Conservation (phyloP, 2,888 invertebrate genomes). For the Acleris literana region DNA sequence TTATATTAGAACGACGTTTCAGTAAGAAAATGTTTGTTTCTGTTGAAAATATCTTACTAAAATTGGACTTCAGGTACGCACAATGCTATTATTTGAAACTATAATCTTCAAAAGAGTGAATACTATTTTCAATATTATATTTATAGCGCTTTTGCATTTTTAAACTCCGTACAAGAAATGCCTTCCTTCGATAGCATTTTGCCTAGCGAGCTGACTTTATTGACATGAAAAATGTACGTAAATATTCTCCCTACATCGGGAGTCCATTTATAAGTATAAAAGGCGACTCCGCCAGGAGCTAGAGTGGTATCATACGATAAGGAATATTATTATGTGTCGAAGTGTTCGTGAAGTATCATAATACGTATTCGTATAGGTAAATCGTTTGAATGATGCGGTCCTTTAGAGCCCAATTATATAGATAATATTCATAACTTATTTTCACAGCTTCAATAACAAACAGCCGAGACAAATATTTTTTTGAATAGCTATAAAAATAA, state of each 20-base stretch:
- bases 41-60: no score
- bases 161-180: background rate
- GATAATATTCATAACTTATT: no score
- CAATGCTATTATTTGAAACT: no score
- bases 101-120: no score
- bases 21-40: no score
- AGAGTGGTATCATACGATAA: conserved; percentile 33
- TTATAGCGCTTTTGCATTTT: background rate
- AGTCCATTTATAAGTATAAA: conserved; percentile 33
- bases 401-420: no score
- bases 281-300: conserved; percentile 19
- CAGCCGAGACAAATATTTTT: no score
- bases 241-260: conserved; percentile 29
- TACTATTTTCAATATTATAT: no score
- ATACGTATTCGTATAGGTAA: conserved; percentile 9
- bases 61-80: no score
- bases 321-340: conserved; percentile 31
- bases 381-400: background rate
- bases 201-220: conserved; percentile 29
- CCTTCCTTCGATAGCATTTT: conserved; percentile 12
- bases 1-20: no score
- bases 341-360: conserved; percentile 28
- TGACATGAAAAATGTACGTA: conserved; percentile 34
- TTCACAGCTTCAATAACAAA: no score
- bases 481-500: no score